A percentile compares a stretch with the other conserved stretches of the same genome.
Evolutionary conservation across 2,888 invertebrate species (phyloP).

Genomic region (Lepidocyrtoides sp.): DNA sequence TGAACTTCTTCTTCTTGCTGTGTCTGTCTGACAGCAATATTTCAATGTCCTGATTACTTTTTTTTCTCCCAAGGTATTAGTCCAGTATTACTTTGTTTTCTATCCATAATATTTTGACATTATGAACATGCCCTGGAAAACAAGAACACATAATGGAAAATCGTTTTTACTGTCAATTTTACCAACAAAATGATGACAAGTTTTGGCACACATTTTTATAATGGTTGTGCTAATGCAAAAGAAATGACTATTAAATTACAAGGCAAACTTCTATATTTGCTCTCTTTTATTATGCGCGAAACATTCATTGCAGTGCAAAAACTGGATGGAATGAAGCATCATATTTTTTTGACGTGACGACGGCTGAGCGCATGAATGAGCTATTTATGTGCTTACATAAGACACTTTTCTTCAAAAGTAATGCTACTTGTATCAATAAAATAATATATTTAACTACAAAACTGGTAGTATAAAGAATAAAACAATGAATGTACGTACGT

Average conservation of each 20-base stretch:
- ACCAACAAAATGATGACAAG: slow-evolving; percentile 29
- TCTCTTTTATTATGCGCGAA: background rate
- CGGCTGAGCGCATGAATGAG: background rate
- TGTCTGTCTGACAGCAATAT: slow-evolving; percentile 42
- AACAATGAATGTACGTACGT: background rate
- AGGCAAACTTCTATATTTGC: background rate
- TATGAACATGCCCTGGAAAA: background rate
- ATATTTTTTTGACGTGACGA: background rate
- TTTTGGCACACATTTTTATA: background rate
- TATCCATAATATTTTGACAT: slow-evolving; percentile 41
- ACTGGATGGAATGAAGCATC: background rate
- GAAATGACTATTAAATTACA: background rate
- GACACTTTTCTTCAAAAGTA: too few species aligned
- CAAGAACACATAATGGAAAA: background rate
- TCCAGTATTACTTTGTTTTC: background rate
- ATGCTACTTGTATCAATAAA: too few species aligned
- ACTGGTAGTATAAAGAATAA: too few species aligned
- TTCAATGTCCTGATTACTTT: slow-evolving; percentile 65
- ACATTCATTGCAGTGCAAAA: background rate
- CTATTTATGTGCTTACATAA: background rate
- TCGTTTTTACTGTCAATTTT: slow-evolving; percentile 22
- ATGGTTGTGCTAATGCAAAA: background rate
- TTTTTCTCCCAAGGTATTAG: background rate
- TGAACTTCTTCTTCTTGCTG: slow-evolving; percentile 36
- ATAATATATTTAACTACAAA: too few species aligned